phyloP scores from a whole-genome alignment of 2,888 invertebrate genomes.

The Euzetes globulus region DNA sequence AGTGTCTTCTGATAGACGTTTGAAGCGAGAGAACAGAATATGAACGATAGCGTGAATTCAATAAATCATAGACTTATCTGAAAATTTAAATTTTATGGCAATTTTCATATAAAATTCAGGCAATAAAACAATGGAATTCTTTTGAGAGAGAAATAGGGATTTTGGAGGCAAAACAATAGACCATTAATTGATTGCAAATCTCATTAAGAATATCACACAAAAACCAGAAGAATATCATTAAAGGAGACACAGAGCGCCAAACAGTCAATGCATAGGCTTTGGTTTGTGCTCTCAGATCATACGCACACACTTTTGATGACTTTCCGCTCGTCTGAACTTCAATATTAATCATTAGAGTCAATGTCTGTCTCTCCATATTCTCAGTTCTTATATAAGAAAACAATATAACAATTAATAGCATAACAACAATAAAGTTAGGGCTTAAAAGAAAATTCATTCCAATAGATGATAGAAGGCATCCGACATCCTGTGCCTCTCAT shows the following conservation, averaged over 20 bases:
- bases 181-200: background rate
- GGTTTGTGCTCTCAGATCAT: background rate
- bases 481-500: background rate
- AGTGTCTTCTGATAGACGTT: background rate
- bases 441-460: background rate
- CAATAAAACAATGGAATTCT: background rate
- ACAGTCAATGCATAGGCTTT: background rate
- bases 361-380: background rate
- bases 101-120: background rate
- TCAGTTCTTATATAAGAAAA: background rate
- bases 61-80: background rate
- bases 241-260: background rate
- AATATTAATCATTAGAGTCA: background rate
- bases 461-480: background rate
- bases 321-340: background rate
- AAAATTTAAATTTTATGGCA: background rate
- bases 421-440: background rate
- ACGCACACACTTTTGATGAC: background rate
- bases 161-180: background rate
- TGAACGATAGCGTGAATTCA: slow-evolving; percentile 1
- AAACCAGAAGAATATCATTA: slow-evolving; percentile 6
- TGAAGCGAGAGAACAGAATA: background rate
- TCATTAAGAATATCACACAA: background rate
- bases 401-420: background rate
- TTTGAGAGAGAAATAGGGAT: background rate